A percentile compares a stretch with the other conserved stretches of the same genome.
Conservation (phyloP, 92 coral and sea anemone species). For the Porites lobata region DNA sequence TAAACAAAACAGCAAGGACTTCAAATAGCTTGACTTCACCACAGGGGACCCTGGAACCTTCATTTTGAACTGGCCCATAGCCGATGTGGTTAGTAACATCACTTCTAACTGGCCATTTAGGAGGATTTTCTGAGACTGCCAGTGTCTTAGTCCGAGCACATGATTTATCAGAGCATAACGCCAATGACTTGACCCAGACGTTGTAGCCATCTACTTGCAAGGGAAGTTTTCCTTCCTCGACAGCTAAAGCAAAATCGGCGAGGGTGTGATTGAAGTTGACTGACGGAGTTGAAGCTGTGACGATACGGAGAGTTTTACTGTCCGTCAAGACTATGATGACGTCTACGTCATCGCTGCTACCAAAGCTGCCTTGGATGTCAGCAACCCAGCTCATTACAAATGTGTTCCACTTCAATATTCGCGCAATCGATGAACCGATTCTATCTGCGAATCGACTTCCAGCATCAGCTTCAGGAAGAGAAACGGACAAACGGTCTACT, state of each 20-base stretch:
- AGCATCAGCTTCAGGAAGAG: constrained; percentile 58
- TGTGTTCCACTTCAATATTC: constrained; percentile 55
- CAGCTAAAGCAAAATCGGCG: constrained; percentile 48
- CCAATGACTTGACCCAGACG: constrained; percentile 65
- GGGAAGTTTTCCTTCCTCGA: constrained; percentile 43
- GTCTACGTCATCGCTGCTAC: background rate
- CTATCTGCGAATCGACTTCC: constrained; percentile 60
- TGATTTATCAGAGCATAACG: constrained; percentile 49
- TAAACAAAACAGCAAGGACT: background rate
- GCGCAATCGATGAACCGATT: constrained; percentile 57
- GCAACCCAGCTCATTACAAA: constrained; percentile 61
- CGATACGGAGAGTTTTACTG: constrained; percentile 48
- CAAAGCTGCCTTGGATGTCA: constrained; percentile 6
- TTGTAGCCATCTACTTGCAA: constrained; percentile 43
- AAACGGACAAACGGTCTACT: constrained; percentile 23
- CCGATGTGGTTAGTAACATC: too few species aligned
- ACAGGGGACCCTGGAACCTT: background rate
- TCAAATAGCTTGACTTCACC: background rate
- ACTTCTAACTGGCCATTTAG: constrained; percentile 1
- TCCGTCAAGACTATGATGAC: constrained; percentile 54
- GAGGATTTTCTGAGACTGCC: constrained; percentile 62
- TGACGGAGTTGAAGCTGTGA: background rate
- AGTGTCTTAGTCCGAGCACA: constrained; percentile 51
- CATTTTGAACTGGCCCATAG: background rate
- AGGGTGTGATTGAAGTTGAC: constrained; percentile 48